Evolutionary conservation across 2,113 vertebrate species (phyloP).

Genomic region (Myotis davidii): DNA sequence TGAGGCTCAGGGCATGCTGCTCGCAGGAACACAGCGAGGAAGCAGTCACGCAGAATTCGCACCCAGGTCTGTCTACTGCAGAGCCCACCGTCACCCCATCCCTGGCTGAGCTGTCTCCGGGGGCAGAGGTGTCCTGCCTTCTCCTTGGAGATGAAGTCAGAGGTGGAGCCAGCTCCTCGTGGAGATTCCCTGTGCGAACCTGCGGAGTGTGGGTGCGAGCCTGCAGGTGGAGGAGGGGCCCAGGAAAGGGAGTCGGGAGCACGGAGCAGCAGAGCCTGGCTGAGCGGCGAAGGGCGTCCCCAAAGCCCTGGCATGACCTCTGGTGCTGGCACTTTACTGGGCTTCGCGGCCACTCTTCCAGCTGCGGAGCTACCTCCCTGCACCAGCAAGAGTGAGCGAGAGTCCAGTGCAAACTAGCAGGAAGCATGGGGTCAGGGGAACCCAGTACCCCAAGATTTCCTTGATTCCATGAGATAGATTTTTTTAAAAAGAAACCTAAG

Average conservation of each 20-base stretch:
- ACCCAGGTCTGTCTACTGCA: not conserved
- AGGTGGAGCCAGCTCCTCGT: no score
- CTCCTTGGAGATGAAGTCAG: not conserved
- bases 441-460: conserved; percentile 37
- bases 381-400: accelerated
- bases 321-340: not conserved
- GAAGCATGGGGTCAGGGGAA: conserved; percentile 44
- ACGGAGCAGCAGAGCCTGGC: not conserved
- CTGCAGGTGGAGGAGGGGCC: not conserved
- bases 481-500: not conserved
- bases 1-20: not conserved
- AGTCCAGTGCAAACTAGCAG: not conserved
- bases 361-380: not conserved
- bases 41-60: not conserved
- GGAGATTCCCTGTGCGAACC: not conserved
- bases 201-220: not conserved
- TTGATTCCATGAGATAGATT: not conserved
- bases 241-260: not conserved
- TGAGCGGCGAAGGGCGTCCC: not conserved
- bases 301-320: not conserved
- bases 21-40: not conserved
- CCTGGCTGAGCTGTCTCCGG: not conserved
- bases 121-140: not conserved
- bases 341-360: not conserved
- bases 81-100: accelerated